Evolutionary conservation across 2,113 vertebrate species (phyloP), one percentile per base, ranked within the genome.

Genomic region (Gymnobelideus leadbeateri): DNA sequence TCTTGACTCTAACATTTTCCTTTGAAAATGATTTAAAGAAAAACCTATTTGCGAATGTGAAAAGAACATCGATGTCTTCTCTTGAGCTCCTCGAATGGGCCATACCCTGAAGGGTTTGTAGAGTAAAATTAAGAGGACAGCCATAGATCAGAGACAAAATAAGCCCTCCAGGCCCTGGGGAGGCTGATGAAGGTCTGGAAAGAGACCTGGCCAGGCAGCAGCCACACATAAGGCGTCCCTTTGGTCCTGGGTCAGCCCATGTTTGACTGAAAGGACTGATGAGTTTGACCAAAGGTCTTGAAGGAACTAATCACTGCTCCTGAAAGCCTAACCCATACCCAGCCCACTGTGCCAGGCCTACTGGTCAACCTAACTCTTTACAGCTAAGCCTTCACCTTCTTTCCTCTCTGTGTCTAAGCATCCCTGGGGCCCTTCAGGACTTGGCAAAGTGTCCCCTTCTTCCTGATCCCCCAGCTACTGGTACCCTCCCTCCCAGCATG

Each of bases 1-100:
- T 91, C 92, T 52, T 46, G 53, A 50, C 57, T 94, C 92, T 93
- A 90, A 89, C 91, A 89, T 95, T 94, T 97, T 95, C 55, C 89
- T 97, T 94, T 37, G 46, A 57, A 94, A 95, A 93, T n/a, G 3
- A n/a, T 12, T 68, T 77, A 77, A 84, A 43, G 68, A 16, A 84
- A n/a, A 84, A 77, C 5, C 68, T n/a, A 7, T 77, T n/a, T 77
- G 68, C 37, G 37, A n/a, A n/a, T n/a, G 68, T 7, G 68, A 19
- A 7, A n/a, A 84, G 68, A 43, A 1, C 19, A 8, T 8, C 4
- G 2, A 43, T 4, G 16, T 21, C 6, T 21, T 43, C 68, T 37
- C 68, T n/a, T 1, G 61, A n/a, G 37, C 61, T n/a, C 61, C 43
- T 19, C 7, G 68, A 84, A 43, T 43, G n/a, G 37, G 37, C 37